Evolutionary conservation across 2,797 vertebrate genomes (phyloP).

Genomic region (Gymnopithys bicolor): DNA sequence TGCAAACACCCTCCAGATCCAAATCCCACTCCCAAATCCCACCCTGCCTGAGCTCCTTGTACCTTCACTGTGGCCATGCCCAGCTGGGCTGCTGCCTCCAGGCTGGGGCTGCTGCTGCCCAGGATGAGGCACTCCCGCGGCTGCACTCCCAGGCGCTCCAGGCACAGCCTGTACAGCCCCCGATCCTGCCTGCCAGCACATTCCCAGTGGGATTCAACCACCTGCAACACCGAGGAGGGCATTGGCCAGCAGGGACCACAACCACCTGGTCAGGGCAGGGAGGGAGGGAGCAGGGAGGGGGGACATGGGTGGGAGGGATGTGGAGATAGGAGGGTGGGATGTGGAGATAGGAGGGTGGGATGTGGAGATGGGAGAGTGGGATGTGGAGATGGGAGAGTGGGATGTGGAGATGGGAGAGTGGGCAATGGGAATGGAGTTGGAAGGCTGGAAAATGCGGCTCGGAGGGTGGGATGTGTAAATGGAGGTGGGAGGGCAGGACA

Average conservation of each 20-base stretch:
- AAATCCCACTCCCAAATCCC: background rate
- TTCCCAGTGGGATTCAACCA: slow-evolving; percentile 79
- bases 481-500: too few relatives aligned
- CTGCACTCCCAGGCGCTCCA: slow-evolving; percentile 72
- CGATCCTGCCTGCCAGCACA: slow-evolving; percentile 77
- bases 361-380: background rate
- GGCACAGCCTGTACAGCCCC: slow-evolving; percentile 78
- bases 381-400: background rate
- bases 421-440: too few relatives aligned
- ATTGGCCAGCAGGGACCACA: background rate
- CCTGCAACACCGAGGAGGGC: slow-evolving; percentile 54
- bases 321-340: too few relatives aligned
- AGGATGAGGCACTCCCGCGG: slow-evolving; percentile 82
- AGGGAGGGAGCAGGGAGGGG: background rate
- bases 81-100: slow-evolving; percentile 78
- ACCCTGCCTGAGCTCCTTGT: background rate
- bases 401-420: background rate
- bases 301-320: background rate
- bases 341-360: background rate
- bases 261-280: background rate
- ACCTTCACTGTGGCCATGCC: slow-evolving; percentile 82
- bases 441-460: too few relatives aligned
- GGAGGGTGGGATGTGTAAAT: too few relatives aligned
- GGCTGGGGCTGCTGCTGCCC: slow-evolving; percentile 77
- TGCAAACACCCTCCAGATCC: background rate